Evolutionary conservation across 2,113 vertebrate species (phyloP).

Genomic region (Ameiurus melas): DNA sequence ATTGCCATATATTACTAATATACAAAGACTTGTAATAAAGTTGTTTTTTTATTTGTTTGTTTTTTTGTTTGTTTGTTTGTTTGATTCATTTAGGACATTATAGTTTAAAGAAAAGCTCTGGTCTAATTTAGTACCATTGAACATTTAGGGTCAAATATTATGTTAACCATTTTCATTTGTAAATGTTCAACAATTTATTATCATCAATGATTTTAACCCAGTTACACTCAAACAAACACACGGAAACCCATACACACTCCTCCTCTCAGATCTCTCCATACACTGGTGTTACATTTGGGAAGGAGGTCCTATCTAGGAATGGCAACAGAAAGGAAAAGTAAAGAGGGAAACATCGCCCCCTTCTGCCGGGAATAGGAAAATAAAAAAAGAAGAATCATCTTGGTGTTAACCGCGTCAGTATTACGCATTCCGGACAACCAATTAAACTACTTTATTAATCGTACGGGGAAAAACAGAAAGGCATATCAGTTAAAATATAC

Average conservation of each 20-base stretch:
- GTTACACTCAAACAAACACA: no score
- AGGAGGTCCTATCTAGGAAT: conserved; percentile 41
- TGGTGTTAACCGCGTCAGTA: neutral
- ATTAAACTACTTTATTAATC: neutral
- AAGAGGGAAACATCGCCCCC: conserved; percentile 14
- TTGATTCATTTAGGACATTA: no score
- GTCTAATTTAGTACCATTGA: no score
- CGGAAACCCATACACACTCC: conserved; percentile 10
- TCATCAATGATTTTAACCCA: no score
- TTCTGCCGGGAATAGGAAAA: neutral
- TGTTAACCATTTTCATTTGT: no score
- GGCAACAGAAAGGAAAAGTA: neutral
- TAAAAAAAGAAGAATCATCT: neutral
- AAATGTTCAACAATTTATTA: no score
- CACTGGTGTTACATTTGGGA: conserved; percentile 26
- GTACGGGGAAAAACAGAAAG: no score
- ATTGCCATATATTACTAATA: neutral
- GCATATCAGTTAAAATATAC: neutral
- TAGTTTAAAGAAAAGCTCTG: neutral
- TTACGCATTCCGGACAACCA: neutral
- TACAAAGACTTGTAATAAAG: neutral
- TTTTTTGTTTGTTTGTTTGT: no score
- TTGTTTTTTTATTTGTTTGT: no score
- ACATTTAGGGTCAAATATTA: no score
- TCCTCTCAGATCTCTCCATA: neutral